Base-by-base conservation (phyloP, 2,888 invertebrate genomes). In the Branchinecta sandiegonensis region DNA sequence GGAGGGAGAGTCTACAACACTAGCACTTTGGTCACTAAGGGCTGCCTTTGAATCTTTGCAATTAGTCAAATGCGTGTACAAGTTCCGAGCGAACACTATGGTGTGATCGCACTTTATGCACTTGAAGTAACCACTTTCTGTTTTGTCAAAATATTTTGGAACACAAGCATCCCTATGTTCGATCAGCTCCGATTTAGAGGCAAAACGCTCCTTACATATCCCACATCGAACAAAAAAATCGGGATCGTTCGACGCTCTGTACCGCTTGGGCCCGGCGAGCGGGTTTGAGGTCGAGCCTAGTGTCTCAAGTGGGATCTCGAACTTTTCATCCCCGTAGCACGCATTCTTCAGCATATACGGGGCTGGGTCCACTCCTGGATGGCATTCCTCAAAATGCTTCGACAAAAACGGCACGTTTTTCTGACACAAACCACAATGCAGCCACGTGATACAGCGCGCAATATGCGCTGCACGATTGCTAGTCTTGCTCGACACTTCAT, bases 371-470 rank as follows among this genome's bases (percentile, higher is more conserved):
- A 56, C 14, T 8, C 63, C 63, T 1, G 63, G 63, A 10, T 56
- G 63, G 10, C 23, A 23, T 56, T 56, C 14, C 11, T 56, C 63
- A 56, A 56, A 56, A 23, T 56, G 63, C 63, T 23, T 56, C 23
- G 63, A 56, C 12, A 56, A 10, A 56, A 56, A 56, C 9, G 63
- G 63, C 8, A 23, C 23, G 8, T n/a, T 23, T 56, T 56, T 56
- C n/a, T 56, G n/a, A 56, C 63, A 56, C 9, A 56, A 56, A 56
- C 14, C 23, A 56, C 63, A 56, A 17, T 17, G 23, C 63, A 23
- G 63, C 63, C 63, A 56, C n/a, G 23, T n/a, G n/a, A 56, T 56
- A 10, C 63, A 56, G 9, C 63, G 63, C n/a, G 63, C 23, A 56
- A 56, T 23, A 56, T 56, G 63, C 14, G n/a, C 23, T 56, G 23